Evolutionary conservation across 2,113 vertebrate genomes (phyloP), one percentile per base, ranked within the genome.

Genomic region (Hemiscyllium ocellatum): DNA sequence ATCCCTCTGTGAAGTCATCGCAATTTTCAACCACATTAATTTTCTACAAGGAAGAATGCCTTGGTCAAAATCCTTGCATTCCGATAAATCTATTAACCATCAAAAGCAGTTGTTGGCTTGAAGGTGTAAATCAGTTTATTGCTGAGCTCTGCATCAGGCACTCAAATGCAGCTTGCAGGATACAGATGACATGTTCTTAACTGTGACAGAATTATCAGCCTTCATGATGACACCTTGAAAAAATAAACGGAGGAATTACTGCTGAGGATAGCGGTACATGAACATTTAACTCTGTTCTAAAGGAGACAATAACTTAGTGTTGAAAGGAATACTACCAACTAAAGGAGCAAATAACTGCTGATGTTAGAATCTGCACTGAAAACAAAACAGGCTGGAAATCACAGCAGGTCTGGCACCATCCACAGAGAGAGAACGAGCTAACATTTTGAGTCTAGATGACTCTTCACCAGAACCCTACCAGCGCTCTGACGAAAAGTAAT

Each of bases 1-100:
- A 37, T 66, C 89, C 33, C 56, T 93, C 50, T 6, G 89, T n/a
- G 56, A 93, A 93, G 56, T 29, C 4, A 37, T 93, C 61, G n/a
- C 89, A 93, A 93, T 66, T 56, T 89, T 89, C 86, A 89, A 56
- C 6, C 86, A 20, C 65, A 69, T 94, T 68, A 94, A 69, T 66
- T 69, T 94, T 66, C n/a, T 42, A 68, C 61, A 94, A 90, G 50
- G 33, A 90, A 33, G 12, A 90, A 33, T 61, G 52, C 56, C 26
- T 90, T 90, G 52, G 26, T 61, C 52, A 90, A 90, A 90, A 90
- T 90, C 8, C 12, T 52, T 33, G 87, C 87, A 89, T 61, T 90
- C 26, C 50, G 56, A 90, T 61, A 90, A 90, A 90, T 61, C 52
- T 90, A 61, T 65, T 61, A 90, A 90, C 52, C 20, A 42, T 42